Evolutionary conservation across 1,140 invertebrate species (phyloP).

Genomic region (Drosophila ficusphila): DNA sequence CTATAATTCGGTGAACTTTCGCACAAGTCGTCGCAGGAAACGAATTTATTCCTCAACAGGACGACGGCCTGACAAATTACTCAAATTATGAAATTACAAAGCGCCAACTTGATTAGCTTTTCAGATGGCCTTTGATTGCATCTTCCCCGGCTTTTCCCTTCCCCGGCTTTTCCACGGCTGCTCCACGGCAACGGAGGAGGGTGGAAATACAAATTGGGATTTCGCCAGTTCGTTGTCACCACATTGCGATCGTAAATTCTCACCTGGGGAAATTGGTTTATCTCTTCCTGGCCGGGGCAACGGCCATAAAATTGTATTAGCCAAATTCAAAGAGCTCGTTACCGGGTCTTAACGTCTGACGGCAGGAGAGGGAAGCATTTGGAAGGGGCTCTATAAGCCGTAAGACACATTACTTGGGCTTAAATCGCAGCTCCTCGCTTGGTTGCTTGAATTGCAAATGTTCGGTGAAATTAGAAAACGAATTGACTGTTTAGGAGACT

Average conservation of each 20-base stretch:
- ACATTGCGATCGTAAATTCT: constrained; percentile 66
- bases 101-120: constrained; percentile 67
- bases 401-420: too few relatives aligned
- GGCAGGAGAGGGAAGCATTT: constrained; percentile 10
- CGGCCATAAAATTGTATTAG: constrained; percentile 63
- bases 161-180: neutral
- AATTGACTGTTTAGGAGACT: too few relatives aligned
- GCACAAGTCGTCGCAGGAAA: constrained; percentile 3
- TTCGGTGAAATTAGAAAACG: too few relatives aligned
- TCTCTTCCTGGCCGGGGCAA: constrained; percentile 24
- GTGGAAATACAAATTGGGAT: constrained; percentile 22
- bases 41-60: constrained; percentile 23
- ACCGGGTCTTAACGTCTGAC: constrained; percentile 11
- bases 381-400: constrained; percentile 15
- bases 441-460: too few relatives aligned
- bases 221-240: constrained; percentile 44
- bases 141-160: neutral
- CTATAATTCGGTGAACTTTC: constrained; percentile 27
- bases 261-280: constrained; percentile 66
- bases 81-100: constrained; percentile 72
- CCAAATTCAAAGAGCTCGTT: constrained; percentile 33
- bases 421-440: too few relatives aligned
- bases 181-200: neutral
- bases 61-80: constrained; percentile 49
- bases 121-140: constrained; percentile 59